phyloP scores from a whole-genome alignment of 2,888 invertebrate genomes.

The Xestia c-nigrum region DNA sequence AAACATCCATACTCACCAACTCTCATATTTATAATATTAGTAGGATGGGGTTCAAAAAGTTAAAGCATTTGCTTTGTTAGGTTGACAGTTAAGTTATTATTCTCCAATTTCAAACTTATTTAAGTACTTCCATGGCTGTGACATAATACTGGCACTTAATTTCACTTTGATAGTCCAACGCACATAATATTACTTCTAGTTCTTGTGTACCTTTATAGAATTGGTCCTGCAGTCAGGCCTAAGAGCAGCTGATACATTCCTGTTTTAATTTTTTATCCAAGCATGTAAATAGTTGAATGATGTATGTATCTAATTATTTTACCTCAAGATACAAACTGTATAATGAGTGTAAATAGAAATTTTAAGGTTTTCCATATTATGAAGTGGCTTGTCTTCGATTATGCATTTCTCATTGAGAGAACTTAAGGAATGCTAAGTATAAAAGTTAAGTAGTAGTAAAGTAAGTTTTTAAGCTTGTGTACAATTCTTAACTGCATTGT shows the following conservation, averaged over 20 bases:
- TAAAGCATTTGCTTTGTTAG: background rate
- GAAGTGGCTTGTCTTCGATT: background rate
- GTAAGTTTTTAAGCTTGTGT: conserved; percentile 31
- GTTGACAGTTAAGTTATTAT: background rate
- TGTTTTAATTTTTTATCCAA: background rate
- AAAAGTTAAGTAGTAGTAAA: background rate
- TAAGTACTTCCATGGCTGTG: background rate
- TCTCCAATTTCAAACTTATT: background rate
- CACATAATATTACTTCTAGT: background rate
- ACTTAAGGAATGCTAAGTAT: conserved; percentile 1
- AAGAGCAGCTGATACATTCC: conserved; percentile 39
- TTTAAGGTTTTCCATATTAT: background rate
- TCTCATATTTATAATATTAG: too few relatives aligned
- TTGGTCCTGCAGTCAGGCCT: background rate
- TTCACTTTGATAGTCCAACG: too few relatives aligned
- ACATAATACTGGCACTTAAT: background rate
- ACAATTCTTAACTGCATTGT: conserved; percentile 25
- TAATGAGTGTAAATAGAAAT: background rate
- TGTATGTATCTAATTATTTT: conserved; percentile 8
- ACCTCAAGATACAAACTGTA: background rate
- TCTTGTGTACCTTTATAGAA: background rate
- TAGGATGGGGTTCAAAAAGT: too few relatives aligned
- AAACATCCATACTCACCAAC: too few relatives aligned
- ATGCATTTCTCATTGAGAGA: conserved; percentile 3
- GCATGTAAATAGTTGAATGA: conserved; percentile 37